Evolutionary conservation across 64 coral and sea anemone genomes (phyloP).

Genomic region (Anthopleura sola): DNA sequence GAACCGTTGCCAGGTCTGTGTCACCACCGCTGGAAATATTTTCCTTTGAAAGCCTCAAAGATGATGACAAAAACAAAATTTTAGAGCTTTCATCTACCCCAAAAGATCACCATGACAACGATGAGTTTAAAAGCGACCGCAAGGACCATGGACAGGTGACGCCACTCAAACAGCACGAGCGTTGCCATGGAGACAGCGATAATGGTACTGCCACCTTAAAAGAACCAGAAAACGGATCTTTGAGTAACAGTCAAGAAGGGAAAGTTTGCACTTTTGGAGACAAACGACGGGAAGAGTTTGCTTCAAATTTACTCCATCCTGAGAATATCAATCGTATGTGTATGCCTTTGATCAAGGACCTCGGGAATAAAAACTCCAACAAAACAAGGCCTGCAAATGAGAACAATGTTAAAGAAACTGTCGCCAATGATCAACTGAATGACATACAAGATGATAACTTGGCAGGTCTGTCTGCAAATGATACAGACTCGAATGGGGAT

Average conservation of each 20-base stretch:
- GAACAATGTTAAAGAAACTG: neutral
- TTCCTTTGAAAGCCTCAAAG: neutral
- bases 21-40: conserved; percentile 7
- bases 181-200: neutral
- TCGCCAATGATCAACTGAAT: neutral
- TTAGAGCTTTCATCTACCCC: neutral
- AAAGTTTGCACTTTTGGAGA: neutral
- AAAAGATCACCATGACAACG: neutral
- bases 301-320: neutral
- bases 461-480: neutral
- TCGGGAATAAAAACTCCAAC: neutral
- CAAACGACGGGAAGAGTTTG: neutral
- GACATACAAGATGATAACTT: neutral
- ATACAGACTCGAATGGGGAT: neutral
- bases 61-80: neutral
- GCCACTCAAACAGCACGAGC: neutral
- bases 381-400: neutral
- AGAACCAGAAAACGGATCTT: neutral
- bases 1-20: neutral
- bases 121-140: neutral
- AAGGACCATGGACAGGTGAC: neutral
- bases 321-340: conserved; percentile 20
- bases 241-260: neutral
- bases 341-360: conserved; percentile 8
- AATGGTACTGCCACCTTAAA: neutral